Percentiles rank a stretch among this genome's conserved stretches.
These are phyloP conservation scores for Pocillopora meandrina DNA, from an alignment of 92 coral and sea anemone species.

Conservation along the genomic window DNA sequence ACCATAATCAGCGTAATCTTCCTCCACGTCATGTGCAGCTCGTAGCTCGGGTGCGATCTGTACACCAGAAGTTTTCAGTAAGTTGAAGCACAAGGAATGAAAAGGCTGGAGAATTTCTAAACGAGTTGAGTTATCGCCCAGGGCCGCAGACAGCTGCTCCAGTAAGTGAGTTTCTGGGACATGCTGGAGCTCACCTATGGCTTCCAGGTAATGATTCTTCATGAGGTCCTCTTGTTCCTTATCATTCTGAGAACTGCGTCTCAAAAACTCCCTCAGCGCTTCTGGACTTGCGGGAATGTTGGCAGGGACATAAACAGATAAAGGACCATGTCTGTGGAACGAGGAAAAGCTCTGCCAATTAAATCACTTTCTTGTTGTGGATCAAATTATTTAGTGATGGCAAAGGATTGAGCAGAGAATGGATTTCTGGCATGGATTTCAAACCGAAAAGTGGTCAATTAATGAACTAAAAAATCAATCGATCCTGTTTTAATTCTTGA, in stretches of 20 bases:
- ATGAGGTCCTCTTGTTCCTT: constrained; percentile 2
- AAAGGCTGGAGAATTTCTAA: constrained; percentile 38
- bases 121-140: constrained; percentile 31
- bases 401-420: too few species aligned
- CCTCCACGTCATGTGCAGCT: constrained; percentile 20
- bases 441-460: too few species aligned
- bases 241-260: neutral
- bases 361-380: neutral
- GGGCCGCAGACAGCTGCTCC: constrained; percentile 29
- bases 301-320: constrained; percentile 12
- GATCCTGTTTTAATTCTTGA: too few species aligned
- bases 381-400: neutral
- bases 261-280: constrained; percentile 29
- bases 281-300: constrained; percentile 25
- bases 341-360: neutral
- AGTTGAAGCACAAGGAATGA: constrained; percentile 25
- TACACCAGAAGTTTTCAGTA: constrained; percentile 15
- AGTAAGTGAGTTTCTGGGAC: constrained; percentile 33
- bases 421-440: too few species aligned
- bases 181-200: constrained; percentile 32
- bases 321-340: constrained; percentile 10
- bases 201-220: constrained; percentile 26
- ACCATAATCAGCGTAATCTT: constrained; percentile 8
- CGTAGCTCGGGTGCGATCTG: constrained; percentile 18
- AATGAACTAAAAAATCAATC: too few species aligned